These are phyloP conservation scores for Pygoscelis antarcticus DNA, from an alignment of 2,113 vertebrate genomes.

Conservation along the genomic window DNA sequence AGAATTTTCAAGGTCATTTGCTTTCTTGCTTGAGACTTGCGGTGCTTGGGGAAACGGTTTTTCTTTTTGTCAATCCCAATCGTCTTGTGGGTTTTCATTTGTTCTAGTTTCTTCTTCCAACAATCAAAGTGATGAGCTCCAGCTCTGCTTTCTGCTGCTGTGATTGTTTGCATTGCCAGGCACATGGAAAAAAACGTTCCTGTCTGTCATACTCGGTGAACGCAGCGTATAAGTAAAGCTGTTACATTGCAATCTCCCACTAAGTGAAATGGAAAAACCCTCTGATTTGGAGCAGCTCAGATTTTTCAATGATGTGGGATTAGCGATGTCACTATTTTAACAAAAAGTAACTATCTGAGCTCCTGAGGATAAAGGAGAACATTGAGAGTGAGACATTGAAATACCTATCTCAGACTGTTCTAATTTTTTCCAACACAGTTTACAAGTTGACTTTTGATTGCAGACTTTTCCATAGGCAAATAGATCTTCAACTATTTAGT, in stretches of 20 bases:
- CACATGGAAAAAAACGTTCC: not conserved
- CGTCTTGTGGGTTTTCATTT: not conserved
- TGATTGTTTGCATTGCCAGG: not conserved
- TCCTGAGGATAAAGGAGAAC: not conserved
- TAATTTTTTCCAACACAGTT: not conserved
- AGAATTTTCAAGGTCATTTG: not conserved
- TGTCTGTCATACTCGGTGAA: not conserved
- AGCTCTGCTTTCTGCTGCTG: not conserved
- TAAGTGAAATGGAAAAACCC: not conserved
- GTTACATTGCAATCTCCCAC: not conserved
- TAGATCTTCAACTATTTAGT: not conserved
- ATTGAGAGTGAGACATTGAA: not conserved
- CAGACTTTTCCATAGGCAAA: not conserved
- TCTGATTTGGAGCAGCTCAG: not conserved
- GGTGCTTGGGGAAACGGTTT: not conserved
- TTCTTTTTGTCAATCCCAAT: not conserved
- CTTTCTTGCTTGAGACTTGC: not conserved
- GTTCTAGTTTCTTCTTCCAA: not conserved
- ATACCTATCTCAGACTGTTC: not conserved
- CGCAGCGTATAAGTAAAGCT: not conserved
- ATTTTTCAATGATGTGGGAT: not conserved
- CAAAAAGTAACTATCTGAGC: not conserved
- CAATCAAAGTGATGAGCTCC: not conserved
- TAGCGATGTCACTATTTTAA: not conserved
- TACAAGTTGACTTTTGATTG: not conserved